Percentiles rank a stretch among this genome's conserved stretches.
Conservation (phyloP, 2,113 vertebrate species). For the Cariama cristata region DNA sequence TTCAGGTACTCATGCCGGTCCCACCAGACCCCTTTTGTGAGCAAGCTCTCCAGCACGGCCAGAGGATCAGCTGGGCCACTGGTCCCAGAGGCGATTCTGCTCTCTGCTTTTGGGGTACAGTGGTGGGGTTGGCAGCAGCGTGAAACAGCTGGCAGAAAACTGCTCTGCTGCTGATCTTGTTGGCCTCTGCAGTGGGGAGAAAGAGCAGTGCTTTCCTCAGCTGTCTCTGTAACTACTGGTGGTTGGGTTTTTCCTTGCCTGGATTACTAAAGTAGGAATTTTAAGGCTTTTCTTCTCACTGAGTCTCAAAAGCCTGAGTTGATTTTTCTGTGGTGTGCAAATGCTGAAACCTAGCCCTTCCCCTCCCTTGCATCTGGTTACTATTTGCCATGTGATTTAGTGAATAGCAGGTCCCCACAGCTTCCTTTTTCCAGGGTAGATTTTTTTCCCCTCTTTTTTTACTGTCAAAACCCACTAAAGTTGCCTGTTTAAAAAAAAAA, state of each 20-base stretch:
- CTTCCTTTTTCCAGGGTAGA: background rate
- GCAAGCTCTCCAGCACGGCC: background rate
- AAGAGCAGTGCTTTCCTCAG: background rate
- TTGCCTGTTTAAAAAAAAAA: background rate
- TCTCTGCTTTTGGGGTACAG: background rate
- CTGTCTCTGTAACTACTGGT: background rate
- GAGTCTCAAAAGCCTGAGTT: background rate
- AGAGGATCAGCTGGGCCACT: background rate
- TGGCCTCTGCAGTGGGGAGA: background rate
- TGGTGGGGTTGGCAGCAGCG: accelerated
- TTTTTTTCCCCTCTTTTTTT: background rate
- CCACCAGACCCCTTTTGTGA: background rate
- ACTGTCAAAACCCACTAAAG: background rate
- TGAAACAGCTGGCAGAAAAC: background rate
- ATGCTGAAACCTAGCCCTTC: background rate
- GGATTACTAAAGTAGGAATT: background rate
- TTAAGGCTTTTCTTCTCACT: background rate
- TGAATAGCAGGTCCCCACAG: background rate
- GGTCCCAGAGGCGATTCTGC: background rate
- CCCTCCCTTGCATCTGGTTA: background rate
- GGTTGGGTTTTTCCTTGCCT: background rate
- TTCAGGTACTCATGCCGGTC: accelerated
- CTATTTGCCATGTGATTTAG: background rate
- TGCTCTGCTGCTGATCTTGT: accelerated
- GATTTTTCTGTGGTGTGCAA: background rate